phyloP scores from a whole-genome alignment of 1,140 invertebrate genomes.

The Zaprionus capensis region DNA sequence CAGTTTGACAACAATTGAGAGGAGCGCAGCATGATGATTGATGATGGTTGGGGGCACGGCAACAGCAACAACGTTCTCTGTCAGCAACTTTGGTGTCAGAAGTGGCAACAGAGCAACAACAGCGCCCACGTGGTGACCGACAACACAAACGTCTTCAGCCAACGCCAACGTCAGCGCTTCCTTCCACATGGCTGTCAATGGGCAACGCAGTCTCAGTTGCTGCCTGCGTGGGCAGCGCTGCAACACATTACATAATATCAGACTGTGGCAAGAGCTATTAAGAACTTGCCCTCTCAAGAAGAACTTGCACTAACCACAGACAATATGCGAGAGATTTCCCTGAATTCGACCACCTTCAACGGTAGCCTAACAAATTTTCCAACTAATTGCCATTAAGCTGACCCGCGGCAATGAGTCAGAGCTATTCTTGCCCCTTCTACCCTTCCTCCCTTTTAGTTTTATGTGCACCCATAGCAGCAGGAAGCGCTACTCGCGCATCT shows the following conservation, averaged over 20 bases:
- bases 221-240: conserved; percentile 32
- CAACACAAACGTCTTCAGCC: conserved; percentile 21
- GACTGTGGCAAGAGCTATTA: conserved; percentile 30
- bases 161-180: conserved; percentile 45
- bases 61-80: conserved; percentile 8
- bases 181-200: conserved; percentile 47
- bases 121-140: conserved; percentile 39
- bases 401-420: conserved; percentile 46
- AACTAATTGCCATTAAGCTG: conserved; percentile 74
- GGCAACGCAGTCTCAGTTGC: conserved; percentile 16
- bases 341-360: conserved; percentile 43
- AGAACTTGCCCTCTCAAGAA: conserved; percentile 38
- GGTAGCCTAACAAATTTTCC: conserved; percentile 64
- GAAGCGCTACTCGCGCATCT: conserved; percentile 54
- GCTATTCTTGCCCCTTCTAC: neutral
- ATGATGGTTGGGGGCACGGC: conserved; percentile 32
- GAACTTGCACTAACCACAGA: conserved; percentile 16
- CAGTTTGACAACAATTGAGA: neutral
- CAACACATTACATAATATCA: conserved; percentile 43
- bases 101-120: conserved; percentile 23
- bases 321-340: conserved; percentile 24
- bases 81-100: conserved; percentile 16
- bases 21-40: conserved; percentile 24
- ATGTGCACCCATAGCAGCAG: conserved; percentile 20
- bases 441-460: conserved; percentile 7